These are phyloP conservation scores for Barbus barbus DNA, from an alignment of 2,113 vertebrate species.

Conservation along the genomic window DNA sequence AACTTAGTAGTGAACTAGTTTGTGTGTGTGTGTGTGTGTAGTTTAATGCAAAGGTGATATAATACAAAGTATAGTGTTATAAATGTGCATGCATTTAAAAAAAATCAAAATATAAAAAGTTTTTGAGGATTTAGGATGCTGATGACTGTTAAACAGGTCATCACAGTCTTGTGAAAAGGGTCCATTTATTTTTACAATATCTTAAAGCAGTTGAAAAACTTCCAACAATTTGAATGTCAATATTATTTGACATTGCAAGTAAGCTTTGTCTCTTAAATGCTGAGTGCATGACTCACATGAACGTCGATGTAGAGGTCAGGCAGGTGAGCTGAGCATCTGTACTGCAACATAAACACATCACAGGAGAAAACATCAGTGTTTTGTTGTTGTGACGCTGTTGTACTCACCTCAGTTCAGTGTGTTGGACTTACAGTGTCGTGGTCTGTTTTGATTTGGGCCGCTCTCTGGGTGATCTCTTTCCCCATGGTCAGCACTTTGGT, in stretches of 20 bases:
- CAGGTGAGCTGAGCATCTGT: slow-evolving; percentile 65
- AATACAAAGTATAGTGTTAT: too few species aligned
- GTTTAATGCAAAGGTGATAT: too few species aligned
- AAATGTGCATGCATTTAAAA: too few species aligned
- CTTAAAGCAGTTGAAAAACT: too few species aligned
- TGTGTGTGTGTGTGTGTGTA: too few species aligned
- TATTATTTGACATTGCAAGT: neutral
- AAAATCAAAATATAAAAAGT: too few species aligned
- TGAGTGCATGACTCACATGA: slow-evolving; percentile 61
- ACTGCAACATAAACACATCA: slow-evolving; percentile 25
- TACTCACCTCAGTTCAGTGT: too few species aligned
- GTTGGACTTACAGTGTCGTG: slow-evolving; percentile 62
- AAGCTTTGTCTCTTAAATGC: neutral
- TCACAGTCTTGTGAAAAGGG: too few species aligned
- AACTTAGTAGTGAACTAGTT: too few species aligned
- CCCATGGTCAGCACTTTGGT: slow-evolving; percentile 66
- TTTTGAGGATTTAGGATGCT: too few species aligned
- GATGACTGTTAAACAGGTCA: too few species aligned
- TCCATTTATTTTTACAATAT: too few species aligned
- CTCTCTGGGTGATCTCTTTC: slow-evolving; percentile 56
- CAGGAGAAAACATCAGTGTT: neutral
- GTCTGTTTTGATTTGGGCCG: slow-evolving; percentile 57
- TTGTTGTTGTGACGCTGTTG: neutral
- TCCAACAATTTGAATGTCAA: neutral
- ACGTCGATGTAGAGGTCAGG: slow-evolving; percentile 67